These are phyloP conservation scores for Dolomedes plantarius DNA, from an alignment of 2,888 invertebrate species.

Conservation along the genomic window DNA sequence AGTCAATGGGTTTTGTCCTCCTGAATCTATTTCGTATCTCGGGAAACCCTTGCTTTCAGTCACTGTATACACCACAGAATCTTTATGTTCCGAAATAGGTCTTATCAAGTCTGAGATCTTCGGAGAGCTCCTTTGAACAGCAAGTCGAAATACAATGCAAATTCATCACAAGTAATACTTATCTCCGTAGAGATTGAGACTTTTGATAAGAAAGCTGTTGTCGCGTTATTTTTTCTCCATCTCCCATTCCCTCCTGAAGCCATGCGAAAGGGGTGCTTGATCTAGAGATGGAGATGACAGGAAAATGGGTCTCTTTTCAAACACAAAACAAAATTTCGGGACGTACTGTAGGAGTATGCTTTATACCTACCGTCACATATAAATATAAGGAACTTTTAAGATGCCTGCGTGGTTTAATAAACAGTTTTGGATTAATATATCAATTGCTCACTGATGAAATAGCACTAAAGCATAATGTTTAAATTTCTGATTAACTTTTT, in stretches of 20 bases:
- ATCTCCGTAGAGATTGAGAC: constrained; percentile 44
- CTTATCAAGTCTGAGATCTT: not conserved
- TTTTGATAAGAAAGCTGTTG: not conserved
- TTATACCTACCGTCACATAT: too few species aligned
- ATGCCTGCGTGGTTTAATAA: too few species aligned
- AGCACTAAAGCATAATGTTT: too few species aligned
- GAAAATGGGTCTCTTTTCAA: not conserved
- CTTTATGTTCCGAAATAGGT: not conserved
- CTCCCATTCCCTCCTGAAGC: not conserved
- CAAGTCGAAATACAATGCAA: constrained; percentile 6
- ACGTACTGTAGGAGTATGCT: too few species aligned
- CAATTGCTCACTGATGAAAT: too few species aligned
- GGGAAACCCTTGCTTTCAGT: not conserved
- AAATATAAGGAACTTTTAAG: too few species aligned
- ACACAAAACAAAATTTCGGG: not conserved
- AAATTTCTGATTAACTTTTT: too few species aligned
- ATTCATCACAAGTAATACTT: constrained; percentile 56
- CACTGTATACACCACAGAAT: not conserved
- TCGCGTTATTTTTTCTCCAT: not conserved
- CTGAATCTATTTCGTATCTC: too few species aligned
- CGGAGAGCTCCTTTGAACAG: not conserved
- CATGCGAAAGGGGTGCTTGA: not conserved
- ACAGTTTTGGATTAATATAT: too few species aligned
- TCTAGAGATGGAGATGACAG: not conserved
- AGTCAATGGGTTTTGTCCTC: too few species aligned